Evolutionary conservation across 2,888 invertebrate genomes (phyloP), one percentile per base, ranked within the genome.

Genomic region (Cryptophagus acutangulus): DNA sequence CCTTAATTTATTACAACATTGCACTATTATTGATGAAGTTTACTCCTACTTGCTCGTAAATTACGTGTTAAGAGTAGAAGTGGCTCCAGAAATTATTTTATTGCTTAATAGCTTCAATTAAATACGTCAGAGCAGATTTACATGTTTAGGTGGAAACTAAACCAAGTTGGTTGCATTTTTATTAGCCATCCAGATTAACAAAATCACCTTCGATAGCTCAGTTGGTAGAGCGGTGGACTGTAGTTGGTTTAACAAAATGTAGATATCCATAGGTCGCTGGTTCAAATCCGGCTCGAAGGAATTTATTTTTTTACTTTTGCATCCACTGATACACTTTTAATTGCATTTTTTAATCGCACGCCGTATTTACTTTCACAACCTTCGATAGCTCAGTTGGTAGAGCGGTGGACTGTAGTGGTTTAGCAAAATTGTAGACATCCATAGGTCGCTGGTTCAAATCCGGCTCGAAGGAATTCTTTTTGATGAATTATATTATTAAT

Each of bases 221-320:
- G 62, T 61, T 60, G 61, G 61, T 61, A 61, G 61, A 61, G 60
- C 61, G 61, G 59, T 61, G 58, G 61, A 61, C 61, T 61, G 59
- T 59, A 52, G 53, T 39, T 45, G 49, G 40, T 43, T n/a, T n/a
- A n/a, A 41, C 25, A 40, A 25, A 17, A 8, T 13, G 24, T 18
- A 14, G 16, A 25, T 20, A 76, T 78, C 77, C 77, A 77, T 77
- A 77, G 77, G 77, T 57, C 58, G 58, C 56, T 58, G 57, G 58
- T 57, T 58, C 57, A 58, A 56, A 57, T 58, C 57, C 57, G 57
- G 55, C 56, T 57, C 58, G 54, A 57, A 55, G 54, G 57, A 55
- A 36, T 43, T 34, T 40, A 43, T 53, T 51, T 52, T 46, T 36
- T 4, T n/a, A n/a, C n/a, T n/a, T n/a, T n/a, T n/a, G n/a, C n/a